phyloP scores from a whole-genome alignment of 2,797 vertebrate species.

The Sandelia bainsii region DNA sequence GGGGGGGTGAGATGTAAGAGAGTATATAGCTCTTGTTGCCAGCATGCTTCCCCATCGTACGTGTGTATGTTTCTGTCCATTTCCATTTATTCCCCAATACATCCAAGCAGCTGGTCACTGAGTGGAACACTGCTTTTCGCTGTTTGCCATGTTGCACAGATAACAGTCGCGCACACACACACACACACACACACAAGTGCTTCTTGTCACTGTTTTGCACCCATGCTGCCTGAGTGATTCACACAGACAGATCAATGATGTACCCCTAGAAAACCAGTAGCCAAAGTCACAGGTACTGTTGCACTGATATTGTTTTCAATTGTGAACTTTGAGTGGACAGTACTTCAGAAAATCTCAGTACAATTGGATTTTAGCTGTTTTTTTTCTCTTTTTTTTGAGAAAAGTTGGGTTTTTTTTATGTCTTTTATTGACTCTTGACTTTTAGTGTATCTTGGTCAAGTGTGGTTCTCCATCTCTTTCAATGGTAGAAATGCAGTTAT shows the following conservation, averaged over 20 bases:
- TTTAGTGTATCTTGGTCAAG: background rate
- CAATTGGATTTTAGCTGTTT: slow-evolving; percentile 6
- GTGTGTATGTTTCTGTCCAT: slow-evolving; percentile 50
- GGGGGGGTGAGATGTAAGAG: background rate
- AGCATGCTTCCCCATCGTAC: slow-evolving; percentile 31
- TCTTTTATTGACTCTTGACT: background rate
- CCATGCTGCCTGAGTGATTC: slow-evolving; percentile 28
- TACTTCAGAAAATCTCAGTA: background rate
- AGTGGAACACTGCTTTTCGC: slow-evolving; percentile 65
- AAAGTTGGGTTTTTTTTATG: background rate
- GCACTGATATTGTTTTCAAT: background rate
- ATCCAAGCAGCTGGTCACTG: slow-evolving; percentile 61
- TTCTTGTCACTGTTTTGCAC: slow-evolving; percentile 27
- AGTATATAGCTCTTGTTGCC: slow-evolving; percentile 19
- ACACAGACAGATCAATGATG: slow-evolving; percentile 40
- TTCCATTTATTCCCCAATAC: slow-evolving; percentile 65
- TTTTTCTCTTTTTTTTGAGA: background rate
- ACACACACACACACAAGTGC: slow-evolving; percentile 6
- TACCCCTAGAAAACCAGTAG: slow-evolving; percentile 34
- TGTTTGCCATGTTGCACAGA: slow-evolving; percentile 58
- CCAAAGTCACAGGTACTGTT: slow-evolving; percentile 24
- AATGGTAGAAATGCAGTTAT: background rate
- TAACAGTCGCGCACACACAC: slow-evolving; percentile 39
- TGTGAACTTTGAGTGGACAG: background rate
- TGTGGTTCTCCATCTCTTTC: background rate